Percentiles rank a stretch among this genome's conserved stretches.
Conservation (phyloP, 2,113 vertebrate species). For the Collichthys lucidus region DNA sequence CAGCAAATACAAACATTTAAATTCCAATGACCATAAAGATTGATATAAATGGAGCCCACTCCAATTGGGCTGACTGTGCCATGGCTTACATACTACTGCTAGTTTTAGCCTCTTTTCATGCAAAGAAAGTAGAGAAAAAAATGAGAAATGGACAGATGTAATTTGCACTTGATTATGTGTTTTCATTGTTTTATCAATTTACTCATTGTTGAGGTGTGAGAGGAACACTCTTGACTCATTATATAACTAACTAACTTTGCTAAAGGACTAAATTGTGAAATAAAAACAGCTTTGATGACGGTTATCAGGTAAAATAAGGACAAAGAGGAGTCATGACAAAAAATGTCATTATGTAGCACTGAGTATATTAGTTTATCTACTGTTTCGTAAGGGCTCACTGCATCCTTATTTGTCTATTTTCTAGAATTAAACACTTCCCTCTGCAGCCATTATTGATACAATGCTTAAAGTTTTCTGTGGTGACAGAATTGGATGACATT, state of each 20-base stretch:
- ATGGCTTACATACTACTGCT: not conserved
- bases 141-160: not conserved
- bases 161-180: not conserved
- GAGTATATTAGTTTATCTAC: not conserved
- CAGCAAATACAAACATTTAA: not conserved
- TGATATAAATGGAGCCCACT: not conserved
- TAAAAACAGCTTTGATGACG: not conserved
- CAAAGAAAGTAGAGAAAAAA: not conserved
- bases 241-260: not conserved
- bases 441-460: not conserved
- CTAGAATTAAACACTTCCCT: not conserved
- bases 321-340: not conserved
- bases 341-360: not conserved
- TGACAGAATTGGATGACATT: not conserved
- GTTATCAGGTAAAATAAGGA: not conserved
- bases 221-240: not conserved
- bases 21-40: not conserved
- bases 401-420: too few species aligned
- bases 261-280: not conserved
- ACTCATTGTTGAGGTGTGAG: not conserved
- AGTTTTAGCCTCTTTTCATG: not conserved
- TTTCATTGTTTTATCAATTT: not conserved
- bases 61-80: not conserved
- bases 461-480: not conserved
- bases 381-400: not conserved